Evolutionary conservation across 2,113 vertebrate genomes (phyloP), one percentile per base, ranked within the genome.

Genomic region (Eulemur macaco): DNA sequence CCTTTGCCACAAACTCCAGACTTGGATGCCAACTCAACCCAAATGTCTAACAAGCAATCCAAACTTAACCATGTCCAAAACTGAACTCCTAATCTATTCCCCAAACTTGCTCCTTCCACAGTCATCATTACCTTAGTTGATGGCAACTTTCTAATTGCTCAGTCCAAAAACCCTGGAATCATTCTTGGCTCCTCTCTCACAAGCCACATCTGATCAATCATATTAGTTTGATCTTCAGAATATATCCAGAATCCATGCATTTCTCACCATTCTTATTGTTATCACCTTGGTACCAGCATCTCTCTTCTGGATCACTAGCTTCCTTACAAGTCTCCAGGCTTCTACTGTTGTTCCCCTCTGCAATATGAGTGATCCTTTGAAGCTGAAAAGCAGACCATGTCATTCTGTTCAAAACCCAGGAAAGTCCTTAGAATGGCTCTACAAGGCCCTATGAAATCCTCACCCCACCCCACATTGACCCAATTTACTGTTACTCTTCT

Each of bases 61-160:
- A 81, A 93, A 96, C 14, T 94, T 93, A 97, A 97, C n/a, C 42
- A 71, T 8, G 17, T 66, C 77, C 88, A 96, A 94, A 81, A 93
- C 31, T 39, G 34, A 90, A 82, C 27, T 76, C 87, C 29, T 78
- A 69, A 77, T 64, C 69, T 77, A 83, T 31, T 84, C 34, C 31
- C 64, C 56, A 87, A 63, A 85, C 13, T 47, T 80, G 64, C 27
- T 96, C 68, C 95, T 92, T 68, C 27, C 60, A 86, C 3, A 82
- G 34, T 64, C 73, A 83, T 74, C 17, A 37, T 60, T 88, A 42
- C 42, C 37, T 80, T 39, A 68, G 42, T 31, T n/a, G 74, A 92
- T 17, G 15, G 23, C 42, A 94, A 96, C 20, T 86, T 96, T 86
- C 73, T 74, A 95, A 91, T 37, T 86, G 71, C 52, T 96, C 54